Evolutionary conservation across 2,113 vertebrate species (phyloP).

Genomic region (Oplegnathus fasciatus): DNA sequence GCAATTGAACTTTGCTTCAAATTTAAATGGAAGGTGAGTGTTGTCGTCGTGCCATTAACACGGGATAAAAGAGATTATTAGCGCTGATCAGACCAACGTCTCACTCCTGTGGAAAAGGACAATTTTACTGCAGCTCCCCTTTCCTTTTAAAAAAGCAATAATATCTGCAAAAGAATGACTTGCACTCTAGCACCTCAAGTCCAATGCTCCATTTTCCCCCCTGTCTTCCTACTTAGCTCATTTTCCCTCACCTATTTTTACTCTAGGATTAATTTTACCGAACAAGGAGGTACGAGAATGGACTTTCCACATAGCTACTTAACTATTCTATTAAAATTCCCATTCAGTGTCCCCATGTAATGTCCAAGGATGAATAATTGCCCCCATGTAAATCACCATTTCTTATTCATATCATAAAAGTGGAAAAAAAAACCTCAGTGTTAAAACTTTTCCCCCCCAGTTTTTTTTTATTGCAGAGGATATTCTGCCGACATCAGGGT

Average conservation of each 20-base stretch:
- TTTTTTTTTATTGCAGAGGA: slow-evolving; percentile 78
- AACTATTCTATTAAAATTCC: slow-evolving; percentile 99
- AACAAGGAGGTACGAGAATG: slow-evolving; percentile 91
- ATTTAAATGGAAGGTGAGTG: slow-evolving; percentile 81
- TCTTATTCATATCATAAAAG: slow-evolving; percentile 91
- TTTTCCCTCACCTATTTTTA: slow-evolving; percentile 95
- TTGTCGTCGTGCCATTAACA: slow-evolving; percentile 79
- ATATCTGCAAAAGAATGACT: slow-evolving; percentile 80
- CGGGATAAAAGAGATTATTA: slow-evolving; percentile 85
- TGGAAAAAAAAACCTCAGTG: slow-evolving; percentile 81
- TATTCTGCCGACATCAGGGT: slow-evolving; percentile 93
- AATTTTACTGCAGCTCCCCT: slow-evolving; percentile 74
- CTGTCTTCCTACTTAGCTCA: slow-evolving; percentile 70
- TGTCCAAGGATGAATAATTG: slow-evolving; percentile 98
- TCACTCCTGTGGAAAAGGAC: slow-evolving; percentile 79
- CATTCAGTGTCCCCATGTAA: slow-evolving; percentile 95
- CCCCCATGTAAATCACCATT: slow-evolving; percentile 95
- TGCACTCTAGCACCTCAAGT: slow-evolving; percentile 78
- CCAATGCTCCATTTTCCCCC: slow-evolving; percentile 61
- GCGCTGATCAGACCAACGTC: slow-evolving; percentile 78
- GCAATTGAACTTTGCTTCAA: slow-evolving; percentile 82
- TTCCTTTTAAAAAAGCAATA: slow-evolving; percentile 81
- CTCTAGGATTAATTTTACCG: slow-evolving; percentile 98
- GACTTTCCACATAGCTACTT: slow-evolving; percentile 88
- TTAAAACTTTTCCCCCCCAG: slow-evolving; percentile 88